These are phyloP conservation scores for Morone chrysops DNA, from an alignment of 2,113 vertebrate genomes.

Conservation along the genomic window DNA sequence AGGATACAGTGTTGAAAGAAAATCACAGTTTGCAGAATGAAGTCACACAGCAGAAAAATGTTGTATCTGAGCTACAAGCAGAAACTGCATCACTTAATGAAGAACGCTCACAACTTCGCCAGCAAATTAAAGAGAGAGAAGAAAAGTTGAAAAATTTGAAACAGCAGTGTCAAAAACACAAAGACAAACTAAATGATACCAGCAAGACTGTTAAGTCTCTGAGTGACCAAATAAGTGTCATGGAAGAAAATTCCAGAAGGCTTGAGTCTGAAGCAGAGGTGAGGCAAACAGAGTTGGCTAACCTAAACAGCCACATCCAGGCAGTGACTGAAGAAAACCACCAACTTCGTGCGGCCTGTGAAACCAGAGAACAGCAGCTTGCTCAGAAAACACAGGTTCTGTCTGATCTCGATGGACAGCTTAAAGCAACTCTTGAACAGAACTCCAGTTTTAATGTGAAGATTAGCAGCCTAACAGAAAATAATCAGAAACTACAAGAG, in stretches of 20 bases:
- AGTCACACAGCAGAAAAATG: slow-evolving; percentile 58
- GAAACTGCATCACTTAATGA: slow-evolving; percentile 75
- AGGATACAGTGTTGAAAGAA: slow-evolving; percentile 71
- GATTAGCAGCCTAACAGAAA: slow-evolving; percentile 72
- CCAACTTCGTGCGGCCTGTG: slow-evolving; percentile 70
- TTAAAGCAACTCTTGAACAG: slow-evolving; percentile 41
- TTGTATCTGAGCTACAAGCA: slow-evolving; percentile 57
- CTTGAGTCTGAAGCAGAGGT: slow-evolving; percentile 71
- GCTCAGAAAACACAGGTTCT: slow-evolving; percentile 66
- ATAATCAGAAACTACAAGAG: slow-evolving; percentile 81
- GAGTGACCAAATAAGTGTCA: slow-evolving; percentile 64
- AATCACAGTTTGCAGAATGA: slow-evolving; percentile 74
- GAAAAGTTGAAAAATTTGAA: slow-evolving; percentile 59
- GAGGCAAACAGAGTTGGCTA: slow-evolving; percentile 68
- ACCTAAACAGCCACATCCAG: slow-evolving; percentile 71
- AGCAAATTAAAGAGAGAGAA: slow-evolving; percentile 77
- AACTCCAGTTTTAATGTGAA: slow-evolving; percentile 65
- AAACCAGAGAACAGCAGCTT: slow-evolving; percentile 76
- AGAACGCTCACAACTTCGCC: slow-evolving; percentile 67
- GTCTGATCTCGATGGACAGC: slow-evolving; percentile 68
- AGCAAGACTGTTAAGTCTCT: slow-evolving; percentile 68
- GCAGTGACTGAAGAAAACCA: slow-evolving; percentile 80
- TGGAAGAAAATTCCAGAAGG: slow-evolving; percentile 73
- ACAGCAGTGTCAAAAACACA: slow-evolving; percentile 74
- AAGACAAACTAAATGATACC: slow-evolving; percentile 73